Conservation (phyloP, 64 coral and sea anemone species). For the Dendrophyllia cribrosa region DNA sequence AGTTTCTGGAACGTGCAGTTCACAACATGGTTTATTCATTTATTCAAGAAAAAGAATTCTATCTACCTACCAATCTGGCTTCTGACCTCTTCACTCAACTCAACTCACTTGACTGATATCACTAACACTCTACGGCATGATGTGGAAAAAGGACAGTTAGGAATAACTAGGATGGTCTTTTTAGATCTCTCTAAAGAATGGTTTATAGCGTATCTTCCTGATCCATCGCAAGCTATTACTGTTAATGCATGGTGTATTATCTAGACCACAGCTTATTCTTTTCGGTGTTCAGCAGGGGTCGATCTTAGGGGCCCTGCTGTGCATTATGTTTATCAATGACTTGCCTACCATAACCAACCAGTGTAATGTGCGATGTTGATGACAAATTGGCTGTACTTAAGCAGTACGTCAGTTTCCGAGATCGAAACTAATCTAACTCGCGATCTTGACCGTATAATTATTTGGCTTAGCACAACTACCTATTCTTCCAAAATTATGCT, state of each 20-base stretch:
- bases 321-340: background rate
- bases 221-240: conserved; percentile 28
- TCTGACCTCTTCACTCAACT: conserved; percentile 30
- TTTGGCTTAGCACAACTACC: background rate
- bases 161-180: conserved; percentile 64
- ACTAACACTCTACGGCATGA: conserved; percentile 64
- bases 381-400: background rate
- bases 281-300: no score
- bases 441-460: background rate
- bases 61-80: background rate
- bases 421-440: background rate
- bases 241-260: background rate
- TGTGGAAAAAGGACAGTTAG: conserved; percentile 63
- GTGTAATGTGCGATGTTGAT: conserved; percentile 17
- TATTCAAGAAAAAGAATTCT: background rate
- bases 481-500: conserved; percentile 18
- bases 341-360: background rate
- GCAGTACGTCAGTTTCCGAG: background rate
- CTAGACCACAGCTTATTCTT: no score
- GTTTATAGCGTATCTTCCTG: no score
- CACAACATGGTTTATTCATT: conserved; percentile 14
- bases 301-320: background rate
- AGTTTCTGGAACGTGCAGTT: background rate
- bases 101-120: conserved; percentile 51
- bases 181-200: conserved; percentile 60